These are phyloP conservation scores for Drosophila azteca DNA, from an alignment of 1,140 invertebrate genomes.

Conservation along the genomic window DNA sequence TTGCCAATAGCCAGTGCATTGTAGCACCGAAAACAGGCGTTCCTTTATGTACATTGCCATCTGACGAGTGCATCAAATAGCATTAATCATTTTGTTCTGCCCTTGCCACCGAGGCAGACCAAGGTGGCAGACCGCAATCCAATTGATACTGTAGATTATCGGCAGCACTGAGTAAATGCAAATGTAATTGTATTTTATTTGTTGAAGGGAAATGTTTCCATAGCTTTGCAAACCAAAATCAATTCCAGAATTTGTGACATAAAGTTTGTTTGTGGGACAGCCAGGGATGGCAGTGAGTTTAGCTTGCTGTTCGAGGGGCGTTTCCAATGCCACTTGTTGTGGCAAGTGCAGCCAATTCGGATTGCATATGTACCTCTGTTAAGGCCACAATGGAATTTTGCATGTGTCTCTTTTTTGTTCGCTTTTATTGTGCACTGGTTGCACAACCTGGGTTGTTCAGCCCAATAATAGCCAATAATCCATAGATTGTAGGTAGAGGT, in stretches of 20 bases:
- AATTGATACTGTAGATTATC: not conserved
- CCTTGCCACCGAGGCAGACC: conserved; percentile 6
- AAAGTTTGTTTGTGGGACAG: conserved; percentile 18
- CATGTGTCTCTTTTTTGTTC: not conserved
- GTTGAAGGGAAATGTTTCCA: no score
- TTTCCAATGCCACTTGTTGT: conserved; percentile 23
- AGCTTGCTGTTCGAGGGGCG: conserved; percentile 16
- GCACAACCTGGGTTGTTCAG: no score
- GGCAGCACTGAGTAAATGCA: not conserved
- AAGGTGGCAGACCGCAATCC: conserved; percentile 8
- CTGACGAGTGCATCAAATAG: conserved; percentile 11
- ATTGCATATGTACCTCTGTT: conserved; percentile 6
- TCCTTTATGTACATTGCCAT: no score
- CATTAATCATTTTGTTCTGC: conserved; percentile 31
- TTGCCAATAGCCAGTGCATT: no score
- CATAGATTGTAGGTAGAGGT: no score
- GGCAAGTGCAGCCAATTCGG: conserved; percentile 9
- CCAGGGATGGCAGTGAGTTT: no score
- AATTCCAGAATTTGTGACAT: conserved; percentile 17
- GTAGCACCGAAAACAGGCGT: no score
- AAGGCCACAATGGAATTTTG: conserved; percentile 5
- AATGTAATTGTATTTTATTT: no score
- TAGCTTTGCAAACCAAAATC: not conserved
- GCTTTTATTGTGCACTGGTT: conserved; percentile 9
- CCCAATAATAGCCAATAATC: no score